Evolutionary conservation across 1,140 invertebrate species (phyloP), one percentile per base, ranked within the genome.

Genomic region (Drosophila arizonae): DNA sequence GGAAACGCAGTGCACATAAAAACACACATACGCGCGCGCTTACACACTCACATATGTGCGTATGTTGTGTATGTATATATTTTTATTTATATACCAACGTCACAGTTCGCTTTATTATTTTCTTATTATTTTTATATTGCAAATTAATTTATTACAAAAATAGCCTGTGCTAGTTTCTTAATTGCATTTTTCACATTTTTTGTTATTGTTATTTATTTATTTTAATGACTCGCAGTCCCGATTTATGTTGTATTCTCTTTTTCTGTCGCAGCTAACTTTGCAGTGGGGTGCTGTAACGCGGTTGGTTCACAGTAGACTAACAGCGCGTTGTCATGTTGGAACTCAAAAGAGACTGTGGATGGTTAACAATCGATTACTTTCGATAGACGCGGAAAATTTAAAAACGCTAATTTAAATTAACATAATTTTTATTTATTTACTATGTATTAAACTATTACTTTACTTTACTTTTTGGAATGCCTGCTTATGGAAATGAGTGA

Each of bases 401-500:
- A 60, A 60, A 60, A 36, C 5, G 15, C 15, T 1, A 11, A 28
- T 26, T 36, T 6, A 11, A 36, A 10, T 2, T 54, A 36, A 48
- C 15, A 60, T 10, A 11, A 1, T 33, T 6, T 45, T 45, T 46
- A 26, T 17, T 26, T n/a, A 17, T 10, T 5, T 54, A n/a, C 13
- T 33, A 33, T 30, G 8, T 33, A 26, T 52, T 24, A 24, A 15
- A 33, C 1, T 21, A 15, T 9, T 21, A 13, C 24, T 55, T 17
- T 13, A 24, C 41, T 5, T 24, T 3, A 15, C 17, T 43, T 58
- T 30, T 45, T 58, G 50, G 4, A 24, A 5, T 28, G 24, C 26
- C 0, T 43, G 6, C 4, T 21, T 33, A 93, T 98, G 96, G 91
- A 99, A 66, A 6, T 94, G 98, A 97, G 93, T 99, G 98, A 84